Evolutionary conservation across 2,888 invertebrate species (phyloP), one percentile per base, ranked within the genome.

Genomic region (Rotaria magnacalcarata): DNA sequence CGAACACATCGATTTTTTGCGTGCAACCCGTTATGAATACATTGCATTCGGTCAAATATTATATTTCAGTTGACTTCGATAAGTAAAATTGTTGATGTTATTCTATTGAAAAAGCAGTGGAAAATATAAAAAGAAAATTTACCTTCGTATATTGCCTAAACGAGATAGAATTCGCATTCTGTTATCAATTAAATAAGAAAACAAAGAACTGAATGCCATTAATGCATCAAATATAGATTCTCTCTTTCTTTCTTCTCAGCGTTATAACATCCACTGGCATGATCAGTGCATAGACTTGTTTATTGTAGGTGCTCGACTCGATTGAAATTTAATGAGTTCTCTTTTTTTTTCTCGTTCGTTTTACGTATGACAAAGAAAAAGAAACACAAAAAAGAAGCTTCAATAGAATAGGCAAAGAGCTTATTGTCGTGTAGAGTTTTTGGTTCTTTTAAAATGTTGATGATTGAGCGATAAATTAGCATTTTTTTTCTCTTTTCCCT

Each of bases 271-370:
- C 10, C 24, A 2, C 27, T 34, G 10, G 4, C 16, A 34, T 67
- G 16, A 34, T 67, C 8, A 56, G 5, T 67, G 67, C 19, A 34
- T 8, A 56, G 24, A 56, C 3, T 56, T 56, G 24, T 67, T 16
- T 67, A 67, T 67, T 67, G 67, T 67, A 34, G 3, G 34, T 34
- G 16, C 34, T 67, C 7, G 67, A 67, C 16, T 34, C 27, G 34
- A 67, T 67, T 67, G 67, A 67, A 67, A 16, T 67, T 67, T 67
- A 67, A 67, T 67, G 67, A 67, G 27, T 67, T 67, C 67, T 19
- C 19, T 67, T 34, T 67, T 27, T 19, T 67, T 34, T 67, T 2
- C 34, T 24, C 34, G 67, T 67, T 67, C 34, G 67, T 16, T 41
- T 67, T 67, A 67, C 19, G 6, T 27, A 34, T 67, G 67, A 67